Percentiles rank a stretch among this genome's conserved stretches.
These are phyloP conservation scores for Dissostichus mawsoni DNA, from an alignment of 2,113 vertebrate species.

Conservation along the genomic window DNA sequence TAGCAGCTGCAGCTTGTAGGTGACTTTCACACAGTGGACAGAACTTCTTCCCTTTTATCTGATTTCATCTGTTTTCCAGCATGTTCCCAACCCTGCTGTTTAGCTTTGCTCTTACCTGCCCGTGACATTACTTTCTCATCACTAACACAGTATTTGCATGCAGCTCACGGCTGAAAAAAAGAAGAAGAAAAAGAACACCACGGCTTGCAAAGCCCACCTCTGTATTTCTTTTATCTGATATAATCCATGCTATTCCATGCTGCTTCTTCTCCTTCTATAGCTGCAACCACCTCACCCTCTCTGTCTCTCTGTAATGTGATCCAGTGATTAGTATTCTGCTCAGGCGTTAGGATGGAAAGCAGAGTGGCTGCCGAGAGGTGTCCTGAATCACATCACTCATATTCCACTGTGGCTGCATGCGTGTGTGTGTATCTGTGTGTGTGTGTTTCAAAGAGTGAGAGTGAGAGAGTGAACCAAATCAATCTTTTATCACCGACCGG, in stretches of 20 bases:
- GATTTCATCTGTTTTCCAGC: constrained; percentile 40
- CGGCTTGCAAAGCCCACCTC: constrained; percentile 49
- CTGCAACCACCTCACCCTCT: constrained; percentile 49
- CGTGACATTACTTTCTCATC: constrained; percentile 57
- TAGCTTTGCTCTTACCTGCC: constrained; percentile 54
- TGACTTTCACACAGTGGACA: constrained; percentile 34
- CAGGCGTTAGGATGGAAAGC: constrained; percentile 80
- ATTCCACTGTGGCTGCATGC: constrained; percentile 58
- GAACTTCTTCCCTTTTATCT: constrained; percentile 18
- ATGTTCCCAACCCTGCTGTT: constrained; percentile 42
- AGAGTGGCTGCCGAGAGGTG: constrained; percentile 83
- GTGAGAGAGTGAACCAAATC: constrained; percentile 69
- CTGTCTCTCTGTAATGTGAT: constrained; percentile 76
- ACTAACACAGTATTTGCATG: constrained; percentile 58
- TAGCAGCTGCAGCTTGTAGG: neutral
- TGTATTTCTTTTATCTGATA: constrained; percentile 70
- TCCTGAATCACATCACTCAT: constrained; percentile 84
- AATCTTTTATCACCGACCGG: constrained; percentile 73
- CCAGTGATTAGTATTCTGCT: constrained; percentile 82
- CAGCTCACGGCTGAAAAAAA: constrained; percentile 59
- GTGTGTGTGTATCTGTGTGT: constrained; percentile 42
- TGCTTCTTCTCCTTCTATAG: constrained; percentile 55
- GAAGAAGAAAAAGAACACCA: constrained; percentile 13
- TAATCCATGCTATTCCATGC: constrained; percentile 64
- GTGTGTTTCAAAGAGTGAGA: constrained; percentile 43